These are phyloP conservation scores for Dinoponera quadriceps DNA, from an alignment of 1,140 invertebrate species.

Conservation along the genomic window DNA sequence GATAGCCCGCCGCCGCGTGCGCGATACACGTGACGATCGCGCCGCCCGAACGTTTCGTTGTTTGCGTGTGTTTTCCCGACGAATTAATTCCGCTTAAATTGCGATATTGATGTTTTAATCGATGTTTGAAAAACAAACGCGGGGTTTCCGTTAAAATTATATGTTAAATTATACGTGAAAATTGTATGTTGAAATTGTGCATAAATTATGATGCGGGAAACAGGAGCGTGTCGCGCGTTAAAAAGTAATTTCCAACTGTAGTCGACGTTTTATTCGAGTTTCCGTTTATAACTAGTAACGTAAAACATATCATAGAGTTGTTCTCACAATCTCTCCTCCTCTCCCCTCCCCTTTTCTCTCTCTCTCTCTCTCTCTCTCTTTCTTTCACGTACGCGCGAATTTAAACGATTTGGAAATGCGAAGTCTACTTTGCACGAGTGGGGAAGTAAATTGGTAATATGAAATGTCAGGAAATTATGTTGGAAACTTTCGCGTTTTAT, in stretches of 20 bases:
- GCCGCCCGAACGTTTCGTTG: background rate
- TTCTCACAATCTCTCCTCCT: no score
- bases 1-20: background rate
- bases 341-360: no score
- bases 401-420: background rate
- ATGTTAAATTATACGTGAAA: background rate
- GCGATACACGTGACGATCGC: background rate
- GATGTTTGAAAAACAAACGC: constrained; percentile 6
- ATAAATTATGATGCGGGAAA: no score
- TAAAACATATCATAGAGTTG: no score
- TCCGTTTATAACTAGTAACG: no score
- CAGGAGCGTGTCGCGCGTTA: background rate
- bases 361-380: no score
- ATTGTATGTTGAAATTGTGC: no score
- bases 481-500: background rate
- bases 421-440: background rate
- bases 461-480: background rate
- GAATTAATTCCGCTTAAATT: background rate
- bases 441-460: background rate
- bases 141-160: background rate
- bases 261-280: no score
- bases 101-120: constrained; percentile 32
- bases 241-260: no score
- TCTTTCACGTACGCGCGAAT: no score
- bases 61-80: background rate